Conservation (phyloP, 2,113 vertebrate species). For the Drymodes brunneopygia region DNA sequence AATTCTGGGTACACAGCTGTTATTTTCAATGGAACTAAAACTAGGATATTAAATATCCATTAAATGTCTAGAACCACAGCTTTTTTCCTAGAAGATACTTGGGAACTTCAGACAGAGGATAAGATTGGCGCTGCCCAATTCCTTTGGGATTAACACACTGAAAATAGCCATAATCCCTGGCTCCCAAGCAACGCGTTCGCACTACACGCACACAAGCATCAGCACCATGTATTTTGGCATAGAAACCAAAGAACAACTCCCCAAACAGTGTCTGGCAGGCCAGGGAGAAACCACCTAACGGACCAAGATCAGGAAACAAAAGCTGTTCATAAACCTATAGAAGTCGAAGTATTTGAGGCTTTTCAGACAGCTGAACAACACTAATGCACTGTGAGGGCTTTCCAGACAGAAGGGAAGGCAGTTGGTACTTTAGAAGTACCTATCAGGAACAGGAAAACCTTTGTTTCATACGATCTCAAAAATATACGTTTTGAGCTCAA, state of each 20-base stretch:
- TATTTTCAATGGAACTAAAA: neutral
- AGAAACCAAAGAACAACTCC: neutral
- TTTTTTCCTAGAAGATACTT: neutral
- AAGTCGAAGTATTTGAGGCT: neutral
- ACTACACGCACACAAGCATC: neutral
- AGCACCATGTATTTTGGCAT: neutral
- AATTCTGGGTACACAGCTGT: neutral
- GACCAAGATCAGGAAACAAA: neutral
- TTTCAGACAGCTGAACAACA: neutral
- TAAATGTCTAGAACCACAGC: neutral
- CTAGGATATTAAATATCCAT: neutral
- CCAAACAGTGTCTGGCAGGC: neutral
- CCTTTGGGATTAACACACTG: neutral
- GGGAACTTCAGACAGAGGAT: neutral
- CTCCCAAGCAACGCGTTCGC: neutral
- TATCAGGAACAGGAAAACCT: neutral
- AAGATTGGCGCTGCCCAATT: neutral
- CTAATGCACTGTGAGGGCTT: neutral
- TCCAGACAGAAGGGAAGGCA: neutral
- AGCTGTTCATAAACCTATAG: neutral
- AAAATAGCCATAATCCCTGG: conserved; percentile 39
- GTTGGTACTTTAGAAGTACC: neutral
- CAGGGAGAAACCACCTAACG: neutral
- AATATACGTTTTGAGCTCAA: neutral
- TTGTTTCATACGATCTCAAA: neutral